A percentile compares a stretch with the other conserved stretches of the same genome.
These are phyloP conservation scores for Stegodyphus dumicola DNA, from an alignment of 1,140 invertebrate genomes.

Conservation along the genomic window DNA sequence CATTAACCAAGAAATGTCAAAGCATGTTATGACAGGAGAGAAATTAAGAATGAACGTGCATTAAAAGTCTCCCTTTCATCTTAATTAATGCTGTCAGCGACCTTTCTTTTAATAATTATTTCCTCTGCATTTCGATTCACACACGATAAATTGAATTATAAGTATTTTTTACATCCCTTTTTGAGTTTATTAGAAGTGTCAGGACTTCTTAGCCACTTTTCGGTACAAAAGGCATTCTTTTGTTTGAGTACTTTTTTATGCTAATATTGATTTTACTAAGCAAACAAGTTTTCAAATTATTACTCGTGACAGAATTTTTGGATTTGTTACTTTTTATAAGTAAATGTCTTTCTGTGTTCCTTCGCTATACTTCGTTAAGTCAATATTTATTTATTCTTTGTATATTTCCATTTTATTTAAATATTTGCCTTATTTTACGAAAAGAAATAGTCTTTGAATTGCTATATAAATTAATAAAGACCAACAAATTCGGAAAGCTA, in stretches of 20 bases:
- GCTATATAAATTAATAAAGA: too few relatives aligned
- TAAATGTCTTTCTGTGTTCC: too few relatives aligned
- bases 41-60: neutral
- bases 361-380: too few relatives aligned
- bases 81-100: conserved; percentile 13
- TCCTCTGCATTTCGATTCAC: conserved; percentile 5
- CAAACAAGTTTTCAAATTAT: neutral
- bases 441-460: too few relatives aligned
- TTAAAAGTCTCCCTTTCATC: neutral
- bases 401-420: too few relatives aligned
- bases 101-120: conserved; percentile 34
- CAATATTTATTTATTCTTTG: too few relatives aligned
- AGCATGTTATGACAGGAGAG: too few relatives aligned
- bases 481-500: too few relatives aligned
- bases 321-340: neutral
- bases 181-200: neutral
- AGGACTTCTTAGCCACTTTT: neutral
- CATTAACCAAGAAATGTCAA: neutral
- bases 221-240: neutral
- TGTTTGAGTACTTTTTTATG: neutral
- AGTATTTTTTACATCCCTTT: neutral
- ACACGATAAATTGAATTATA: neutral
- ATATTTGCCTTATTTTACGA: too few relatives aligned
- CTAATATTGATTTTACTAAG: neutral
- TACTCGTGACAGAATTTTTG: neutral